Percentiles rank a stretch among this genome's conserved stretches.
Evolutionary conservation across 2,888 invertebrate genomes (phyloP).

Genomic region (Rhimphoctona megacephalus): DNA sequence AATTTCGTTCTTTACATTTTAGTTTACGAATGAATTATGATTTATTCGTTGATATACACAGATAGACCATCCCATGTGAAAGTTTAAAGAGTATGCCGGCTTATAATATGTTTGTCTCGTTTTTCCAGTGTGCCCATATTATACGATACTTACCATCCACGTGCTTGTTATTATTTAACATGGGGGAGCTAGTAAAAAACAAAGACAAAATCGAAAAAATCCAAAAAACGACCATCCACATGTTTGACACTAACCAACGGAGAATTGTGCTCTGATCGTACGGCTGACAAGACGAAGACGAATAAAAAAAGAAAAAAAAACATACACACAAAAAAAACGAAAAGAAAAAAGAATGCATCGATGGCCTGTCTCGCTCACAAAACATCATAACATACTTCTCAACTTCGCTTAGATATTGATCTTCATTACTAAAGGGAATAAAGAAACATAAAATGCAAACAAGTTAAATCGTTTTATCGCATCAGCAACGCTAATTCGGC

Average conservation of each 20-base stretch:
- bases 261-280: conserved; percentile 67
- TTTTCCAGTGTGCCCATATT: conserved; percentile 76
- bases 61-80: conserved; percentile 73
- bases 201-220: conserved; percentile 4
- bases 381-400: conserved; percentile 71
- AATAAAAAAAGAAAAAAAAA: conserved; percentile 7
- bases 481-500: conserved; percentile 84
- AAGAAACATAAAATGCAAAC: conserved; percentile 41
- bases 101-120: conserved; percentile 74
- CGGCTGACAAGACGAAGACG: conserved; percentile 63
- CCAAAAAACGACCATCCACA: conserved; percentile 59
- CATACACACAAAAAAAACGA: not conserved
- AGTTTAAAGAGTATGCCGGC: conserved; percentile 70
- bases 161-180: conserved; percentile 78
- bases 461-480: conserved; percentile 79
- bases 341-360: conserved; percentile 48
- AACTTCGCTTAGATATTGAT: conserved; percentile 76
- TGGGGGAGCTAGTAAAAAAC: conserved; percentile 69
- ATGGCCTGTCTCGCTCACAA: conserved; percentile 62
- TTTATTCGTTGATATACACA: conserved; percentile 37
- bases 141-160: conserved; percentile 73
- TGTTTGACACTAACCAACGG: conserved; percentile 74
- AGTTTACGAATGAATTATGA: conserved; percentile 20
- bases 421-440: conserved; percentile 73
- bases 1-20: conserved; percentile 27